These are phyloP conservation scores for Vulpes lagopus DNA, from an alignment of 2,113 vertebrate species.

Conservation along the genomic window DNA sequence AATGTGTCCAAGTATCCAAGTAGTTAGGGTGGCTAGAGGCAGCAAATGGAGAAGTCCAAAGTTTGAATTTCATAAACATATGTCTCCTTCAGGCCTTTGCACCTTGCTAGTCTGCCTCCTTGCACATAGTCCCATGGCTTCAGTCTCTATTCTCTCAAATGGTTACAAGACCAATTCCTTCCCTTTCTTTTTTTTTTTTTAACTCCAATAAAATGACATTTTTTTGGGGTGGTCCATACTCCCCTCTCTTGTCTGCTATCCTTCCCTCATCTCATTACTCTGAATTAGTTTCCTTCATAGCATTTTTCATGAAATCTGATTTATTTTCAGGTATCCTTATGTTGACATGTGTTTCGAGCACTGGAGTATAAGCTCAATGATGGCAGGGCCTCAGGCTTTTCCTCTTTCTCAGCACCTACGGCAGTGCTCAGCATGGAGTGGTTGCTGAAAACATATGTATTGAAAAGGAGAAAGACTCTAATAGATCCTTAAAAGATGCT, in stretches of 20 bases:
- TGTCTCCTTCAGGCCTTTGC: accelerated
- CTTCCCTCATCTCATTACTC: neutral
- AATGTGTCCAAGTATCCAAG: neutral
- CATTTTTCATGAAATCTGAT: neutral
- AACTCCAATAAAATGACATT: neutral
- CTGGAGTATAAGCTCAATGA: accelerated
- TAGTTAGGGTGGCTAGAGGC: neutral
- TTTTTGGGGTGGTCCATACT: neutral
- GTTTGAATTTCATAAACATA: neutral
- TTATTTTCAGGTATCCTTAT: neutral
- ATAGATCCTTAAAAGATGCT: neutral
- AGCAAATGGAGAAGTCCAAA: neutral
- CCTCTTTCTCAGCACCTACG: neutral
- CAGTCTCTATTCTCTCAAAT: neutral
- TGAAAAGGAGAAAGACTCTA: neutral
- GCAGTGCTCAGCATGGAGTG: accelerated
- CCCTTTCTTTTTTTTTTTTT: neutral
- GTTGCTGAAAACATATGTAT: accelerated
- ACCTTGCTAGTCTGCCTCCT: neutral
- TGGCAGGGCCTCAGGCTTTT: accelerated
- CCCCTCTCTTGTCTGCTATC: neutral
- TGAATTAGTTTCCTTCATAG: neutral
- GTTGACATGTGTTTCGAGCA: accelerated
- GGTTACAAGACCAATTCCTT: neutral
- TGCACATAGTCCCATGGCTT: accelerated